Evolutionary conservation across 1,140 invertebrate species (phyloP).

Genomic region (Sycobia sp.): DNA sequence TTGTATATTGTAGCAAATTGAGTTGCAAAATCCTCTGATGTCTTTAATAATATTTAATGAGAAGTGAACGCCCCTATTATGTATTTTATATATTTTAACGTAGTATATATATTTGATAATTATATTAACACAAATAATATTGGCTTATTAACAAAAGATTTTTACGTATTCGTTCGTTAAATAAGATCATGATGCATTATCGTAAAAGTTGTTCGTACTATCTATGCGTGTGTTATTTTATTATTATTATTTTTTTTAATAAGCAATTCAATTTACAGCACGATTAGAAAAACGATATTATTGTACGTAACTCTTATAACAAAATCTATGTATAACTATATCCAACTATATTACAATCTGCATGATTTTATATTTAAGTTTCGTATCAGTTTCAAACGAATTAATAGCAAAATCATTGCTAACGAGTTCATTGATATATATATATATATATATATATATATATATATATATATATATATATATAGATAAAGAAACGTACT

Average conservation of each 20-base stretch:
- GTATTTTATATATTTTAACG: background rate
- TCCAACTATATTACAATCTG: background rate
- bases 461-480: no score
- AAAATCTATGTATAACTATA: background rate
- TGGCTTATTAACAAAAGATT: background rate
- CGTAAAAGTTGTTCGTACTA: no score
- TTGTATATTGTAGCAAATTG: background rate
- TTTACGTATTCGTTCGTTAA: background rate
- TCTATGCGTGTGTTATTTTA: no score
- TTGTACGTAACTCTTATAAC: background rate
- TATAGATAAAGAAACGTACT: no score
- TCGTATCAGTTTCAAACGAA: no score
- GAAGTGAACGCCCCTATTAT: background rate
- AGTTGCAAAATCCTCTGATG: background rate
- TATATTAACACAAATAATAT: conserved; percentile 6
- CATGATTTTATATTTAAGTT: no score
- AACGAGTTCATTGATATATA: no score
- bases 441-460: no score
- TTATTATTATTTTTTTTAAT: conserved; percentile 7
- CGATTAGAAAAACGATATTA: no score
- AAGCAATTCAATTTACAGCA: background rate
- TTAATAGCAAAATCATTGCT: no score
- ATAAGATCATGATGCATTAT: no score
- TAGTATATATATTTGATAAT: conserved; percentile 1
- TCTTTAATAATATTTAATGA: conserved; percentile 1